Evolutionary conservation across 2,113 vertebrate species (phyloP), one percentile per base, ranked within the genome.

Genomic region (Myiagra hebetior): DNA sequence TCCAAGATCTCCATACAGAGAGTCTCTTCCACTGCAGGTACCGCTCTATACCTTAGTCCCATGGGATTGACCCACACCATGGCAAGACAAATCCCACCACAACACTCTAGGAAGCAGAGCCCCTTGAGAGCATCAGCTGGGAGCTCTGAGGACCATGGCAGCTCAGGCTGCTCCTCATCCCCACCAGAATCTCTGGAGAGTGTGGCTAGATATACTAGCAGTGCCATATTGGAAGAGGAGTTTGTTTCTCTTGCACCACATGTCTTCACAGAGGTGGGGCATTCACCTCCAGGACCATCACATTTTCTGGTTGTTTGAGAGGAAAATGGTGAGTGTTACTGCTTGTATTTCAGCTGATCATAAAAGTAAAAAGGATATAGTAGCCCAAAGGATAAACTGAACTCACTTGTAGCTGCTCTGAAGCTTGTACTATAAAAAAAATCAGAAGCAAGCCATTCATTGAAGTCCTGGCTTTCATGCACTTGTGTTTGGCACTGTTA

Each of bases 401-500:
- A 69, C 50, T 82, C 68, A 75, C 78, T 88, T 90, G 35, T 62
- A 94, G 39, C 31, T 74, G 23, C 59, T 88, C 63, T 69, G 89
- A 94, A 90, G 35, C 39, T 63, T 95, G 59, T 63, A 49, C 44
- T 90, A 30, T 39, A 52, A 87, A 81, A 81, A 37, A 89, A 68
- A 60, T 83, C 70, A 93, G 91, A 93, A 85, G 33, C 33, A 87
- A 90, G 46, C 19, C 7, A 24, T 93, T 88, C 79, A 78, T 56
- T 93, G 83, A 91, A 95, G 91, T 78, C 50, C 65, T 84, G 46
- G 46, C 55, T 96, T 97, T 89, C 65, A 56, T 63, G 75, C 31
- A 44, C 35, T 95, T 91, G 59, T 47, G 23, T 95, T 95, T 91
- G 72, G 49, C 74, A 92, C 92, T 92, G 93, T 95, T 96, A 90